Conservation (phyloP, 2,888 invertebrate species). For the Clunio marinus region DNA sequence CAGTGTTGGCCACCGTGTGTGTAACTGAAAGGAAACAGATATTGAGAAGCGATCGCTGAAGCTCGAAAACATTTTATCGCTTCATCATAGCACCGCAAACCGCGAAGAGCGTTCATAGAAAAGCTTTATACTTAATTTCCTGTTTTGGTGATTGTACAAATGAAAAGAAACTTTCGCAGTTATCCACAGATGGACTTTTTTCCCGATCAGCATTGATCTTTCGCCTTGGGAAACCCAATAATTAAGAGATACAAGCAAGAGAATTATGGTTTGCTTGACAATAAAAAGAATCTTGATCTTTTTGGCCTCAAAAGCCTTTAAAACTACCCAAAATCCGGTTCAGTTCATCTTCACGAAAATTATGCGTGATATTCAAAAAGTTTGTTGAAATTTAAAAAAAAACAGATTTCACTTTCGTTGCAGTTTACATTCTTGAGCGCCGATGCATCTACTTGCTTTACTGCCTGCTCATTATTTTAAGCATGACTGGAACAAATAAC, state of each 20-base stretch:
- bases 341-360: background rate
- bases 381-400: background rate
- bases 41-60: conserved; percentile 21
- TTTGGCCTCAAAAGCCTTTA: background rate
- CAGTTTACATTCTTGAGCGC: no score
- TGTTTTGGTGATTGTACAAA: background rate
- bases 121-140: conserved; percentile 22
- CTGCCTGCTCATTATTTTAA: no score
- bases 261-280: conserved; percentile 3
- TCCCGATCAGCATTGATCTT: background rate
- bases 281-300: background rate
- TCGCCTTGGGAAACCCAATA: background rate
- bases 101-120: background rate
- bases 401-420: background rate
- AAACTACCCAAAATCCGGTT: background rate
- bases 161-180: background rate
- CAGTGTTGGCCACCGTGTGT: background rate
- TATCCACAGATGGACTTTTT: background rate
- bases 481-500: no score
- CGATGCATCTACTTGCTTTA: no score
- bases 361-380: background rate
- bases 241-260: no score
- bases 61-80: conserved; percentile 17
- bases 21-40: background rate
- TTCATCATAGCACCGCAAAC: background rate